Evolutionary conservation across 2,797 vertebrate genomes (phyloP).

Genomic region (Xiphophorus birchmanni): DNA sequence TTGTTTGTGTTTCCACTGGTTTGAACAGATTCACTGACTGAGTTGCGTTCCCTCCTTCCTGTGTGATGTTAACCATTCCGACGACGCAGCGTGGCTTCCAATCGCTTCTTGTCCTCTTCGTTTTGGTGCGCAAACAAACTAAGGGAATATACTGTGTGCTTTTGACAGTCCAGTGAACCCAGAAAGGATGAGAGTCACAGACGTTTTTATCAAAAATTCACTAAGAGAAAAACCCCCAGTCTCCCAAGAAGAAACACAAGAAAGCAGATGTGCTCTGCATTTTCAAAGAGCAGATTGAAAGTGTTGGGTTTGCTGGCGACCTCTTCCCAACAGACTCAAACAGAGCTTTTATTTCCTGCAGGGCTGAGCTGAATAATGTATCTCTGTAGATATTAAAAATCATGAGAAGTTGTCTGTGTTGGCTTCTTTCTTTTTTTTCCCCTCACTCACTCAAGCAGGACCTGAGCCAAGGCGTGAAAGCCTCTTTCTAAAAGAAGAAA

Average conservation of each 20-base stretch:
- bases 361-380: conserved; percentile 21
- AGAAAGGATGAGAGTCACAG: conserved; percentile 50
- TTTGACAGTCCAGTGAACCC: conserved; percentile 52
- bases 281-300: conserved; percentile 46
- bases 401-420: neutral
- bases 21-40: conserved; percentile 28
- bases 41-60: conserved; percentile 3
- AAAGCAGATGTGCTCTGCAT: conserved; percentile 51
- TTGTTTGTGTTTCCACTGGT: conserved; percentile 47
- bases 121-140: conserved; percentile 40
- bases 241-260: conserved; percentile 13
- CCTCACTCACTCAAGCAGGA: conserved; percentile 27
- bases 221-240: conserved; percentile 47
- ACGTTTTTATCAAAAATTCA: conserved; percentile 66
- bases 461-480: conserved; percentile 11
- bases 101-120: conserved; percentile 54
- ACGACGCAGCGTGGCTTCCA: conserved; percentile 54
- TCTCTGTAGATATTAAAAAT: conserved; percentile 18
- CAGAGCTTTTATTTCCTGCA: conserved; percentile 22
- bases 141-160: conserved; percentile 39
- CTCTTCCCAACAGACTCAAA: conserved; percentile 17
- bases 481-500: conserved; percentile 40
- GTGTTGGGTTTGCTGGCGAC: conserved; percentile 20
- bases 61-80: conserved; percentile 48
- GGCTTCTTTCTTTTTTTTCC: neutral